Evolutionary conservation across 2,888 invertebrate species (phyloP).

Genomic region (Andrena trimmerana): DNA sequence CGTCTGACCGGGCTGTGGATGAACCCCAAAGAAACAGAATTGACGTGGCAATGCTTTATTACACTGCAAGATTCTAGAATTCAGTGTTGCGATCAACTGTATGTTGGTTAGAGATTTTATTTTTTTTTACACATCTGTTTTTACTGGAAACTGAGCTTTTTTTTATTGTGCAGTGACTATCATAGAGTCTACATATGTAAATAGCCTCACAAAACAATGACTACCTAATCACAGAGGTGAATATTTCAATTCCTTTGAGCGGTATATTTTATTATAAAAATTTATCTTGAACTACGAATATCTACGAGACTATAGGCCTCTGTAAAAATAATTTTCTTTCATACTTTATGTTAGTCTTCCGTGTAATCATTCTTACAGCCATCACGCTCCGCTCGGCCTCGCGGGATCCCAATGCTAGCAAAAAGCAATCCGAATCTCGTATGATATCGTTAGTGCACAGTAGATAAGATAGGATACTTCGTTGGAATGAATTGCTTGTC

Average conservation of each 20-base stretch:
- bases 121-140: background rate
- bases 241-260: too few species aligned
- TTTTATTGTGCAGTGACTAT: too few species aligned
- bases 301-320: background rate
- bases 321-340: background rate
- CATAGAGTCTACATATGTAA: too few species aligned
- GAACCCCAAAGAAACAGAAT: conserved; percentile 66
- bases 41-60: conserved; percentile 70
- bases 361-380: conserved; percentile 23
- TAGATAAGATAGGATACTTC: conserved; percentile 76
- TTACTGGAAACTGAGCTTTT: background rate
- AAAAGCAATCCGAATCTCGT: conserved; percentile 68
- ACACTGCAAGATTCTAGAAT: conserved; percentile 53
- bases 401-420: conserved; percentile 22
- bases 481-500: conserved; percentile 75
- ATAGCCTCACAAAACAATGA: too few species aligned
- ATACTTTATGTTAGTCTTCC: background rate
- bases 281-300: too few species aligned
- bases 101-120: conserved; percentile 11
- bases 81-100: conserved; percentile 57
- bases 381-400: conserved; percentile 29
- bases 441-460: conserved; percentile 69
- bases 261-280: too few species aligned
- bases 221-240: too few species aligned
- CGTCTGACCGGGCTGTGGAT: conserved; percentile 70